Evolutionary conservation across 1,140 invertebrate genomes (phyloP).

Genomic region (Rhynchophorus ferrugineus): DNA sequence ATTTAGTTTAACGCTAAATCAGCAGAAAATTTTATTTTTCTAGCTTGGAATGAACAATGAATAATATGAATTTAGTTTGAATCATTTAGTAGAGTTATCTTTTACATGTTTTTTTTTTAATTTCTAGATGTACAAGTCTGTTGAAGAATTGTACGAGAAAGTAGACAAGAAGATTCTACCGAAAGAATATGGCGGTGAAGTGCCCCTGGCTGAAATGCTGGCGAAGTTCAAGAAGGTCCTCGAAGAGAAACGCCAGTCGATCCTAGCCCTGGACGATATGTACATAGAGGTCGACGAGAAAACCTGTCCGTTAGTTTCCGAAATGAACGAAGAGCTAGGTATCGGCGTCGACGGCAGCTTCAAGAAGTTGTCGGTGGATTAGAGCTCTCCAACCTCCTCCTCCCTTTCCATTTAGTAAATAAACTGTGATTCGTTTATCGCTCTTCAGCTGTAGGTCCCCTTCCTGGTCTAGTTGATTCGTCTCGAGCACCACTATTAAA

Average conservation of each 20-base stretch:
- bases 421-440: too few species aligned
- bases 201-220: constrained; percentile 73
- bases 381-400: too few species aligned
- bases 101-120: constrained; percentile 5
- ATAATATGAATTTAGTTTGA: too few species aligned
- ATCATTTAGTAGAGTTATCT: too few species aligned
- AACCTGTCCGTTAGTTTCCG: constrained; percentile 52
- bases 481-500: too few species aligned
- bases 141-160: constrained; percentile 59
- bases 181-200: constrained; percentile 75
- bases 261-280: constrained; percentile 75
- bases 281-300: constrained; percentile 59
- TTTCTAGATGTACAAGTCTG: constrained; percentile 60
- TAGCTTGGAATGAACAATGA: too few species aligned
- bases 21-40: too few species aligned
- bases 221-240: constrained; percentile 62
- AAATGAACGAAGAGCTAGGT: constrained; percentile 57
- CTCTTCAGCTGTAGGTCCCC: too few species aligned
- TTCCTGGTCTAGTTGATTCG: too few species aligned
- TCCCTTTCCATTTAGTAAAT: too few species aligned
- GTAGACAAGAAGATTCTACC: constrained; percentile 70
- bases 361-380: constrained; percentile 75
- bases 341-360: constrained; percentile 67
- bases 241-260: constrained; percentile 52
- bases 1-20: too few species aligned